Percentiles rank a stretch among this genome's conserved stretches.
phyloP scores from a whole-genome alignment of 2,113 vertebrate genomes.

The Arizona elegans region DNA sequence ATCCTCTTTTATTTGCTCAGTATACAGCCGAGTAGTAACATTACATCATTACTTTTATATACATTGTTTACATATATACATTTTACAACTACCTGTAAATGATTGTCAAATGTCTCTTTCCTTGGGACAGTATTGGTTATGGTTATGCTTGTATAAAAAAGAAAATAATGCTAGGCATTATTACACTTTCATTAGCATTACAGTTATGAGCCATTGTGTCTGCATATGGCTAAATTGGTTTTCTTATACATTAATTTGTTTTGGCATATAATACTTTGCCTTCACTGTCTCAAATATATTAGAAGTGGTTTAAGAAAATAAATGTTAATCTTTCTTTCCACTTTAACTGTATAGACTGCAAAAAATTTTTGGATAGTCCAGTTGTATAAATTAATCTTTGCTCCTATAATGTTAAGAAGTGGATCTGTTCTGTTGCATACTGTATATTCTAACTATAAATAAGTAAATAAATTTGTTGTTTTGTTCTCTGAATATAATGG shows the following conservation, averaged over 20 bases:
- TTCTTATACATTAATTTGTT: background rate
- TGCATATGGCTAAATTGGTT: background rate
- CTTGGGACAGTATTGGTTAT: background rate
- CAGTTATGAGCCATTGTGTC: background rate
- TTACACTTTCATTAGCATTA: background rate
- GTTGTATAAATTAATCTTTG: background rate
- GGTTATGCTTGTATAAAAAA: background rate
- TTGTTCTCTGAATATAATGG: background rate
- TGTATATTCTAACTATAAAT: background rate
- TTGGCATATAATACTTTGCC: background rate
- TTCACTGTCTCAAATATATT: background rate
- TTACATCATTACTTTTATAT: background rate
- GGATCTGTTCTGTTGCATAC: background rate
- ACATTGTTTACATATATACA: background rate
- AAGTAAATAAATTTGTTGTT: background rate
- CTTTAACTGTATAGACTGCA: background rate
- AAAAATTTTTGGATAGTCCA: background rate
- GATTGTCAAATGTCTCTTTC: background rate
- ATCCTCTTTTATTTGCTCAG: slow-evolving; percentile 9
- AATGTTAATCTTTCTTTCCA: background rate
- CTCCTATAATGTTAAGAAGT: background rate
- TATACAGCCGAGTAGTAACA: background rate
- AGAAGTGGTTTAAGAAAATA: background rate
- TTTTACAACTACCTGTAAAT: background rate
- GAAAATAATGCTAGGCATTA: background rate